Base-by-base conservation (phyloP, 2,113 vertebrate genomes). In the Callithrix jacchus region DNA sequence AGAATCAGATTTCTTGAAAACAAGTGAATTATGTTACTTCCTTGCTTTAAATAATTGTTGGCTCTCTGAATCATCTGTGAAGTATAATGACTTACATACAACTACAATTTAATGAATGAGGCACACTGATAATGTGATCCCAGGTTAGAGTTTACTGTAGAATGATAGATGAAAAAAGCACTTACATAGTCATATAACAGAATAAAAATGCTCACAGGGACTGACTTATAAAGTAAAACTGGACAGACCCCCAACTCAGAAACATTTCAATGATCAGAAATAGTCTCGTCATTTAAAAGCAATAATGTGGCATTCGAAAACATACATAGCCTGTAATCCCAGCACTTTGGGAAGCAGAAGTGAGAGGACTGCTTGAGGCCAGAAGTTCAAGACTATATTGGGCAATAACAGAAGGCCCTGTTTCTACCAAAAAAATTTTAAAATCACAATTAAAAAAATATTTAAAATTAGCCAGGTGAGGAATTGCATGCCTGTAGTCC, bases 151-250 rank as follows among this genome's bases (percentile, higher is more conserved):
- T 82, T 42, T 84, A 82, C 42, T 79, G 10, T 52, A 90, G n/a
- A 96, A 23, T 42, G 58, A 88, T 37, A 70, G 23, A 64, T 27
- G 5, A 1, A 71, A 85, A 91, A 68, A n/a, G 20, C 12, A 45
- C 16, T 56, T 49, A 47, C 11, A 82, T 79, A 96, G n/a, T 25
- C 52, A 91, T 13, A 4, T 4, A 91, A 25, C 16, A 93, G n/a
- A 87, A 32, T 47, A 83, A 58, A 93, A 94, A 94, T 42, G 37
- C 85, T 13, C 17, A 56, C 1, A 81, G 42, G n/a, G 16, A 35
- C 13, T 54, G 73, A 32, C 20, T 95, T 92, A 88, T 30, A 89
- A 96, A 95, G 84, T 42, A 89, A 92, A 96, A 90, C 11, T 84
- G 83, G 93, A 49, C 21, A 80, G 61, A 92, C 76, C 13, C 2